These are phyloP conservation scores for Macrotis lagotis DNA, from an alignment of 2,113 vertebrate species.

Conservation along the genomic window DNA sequence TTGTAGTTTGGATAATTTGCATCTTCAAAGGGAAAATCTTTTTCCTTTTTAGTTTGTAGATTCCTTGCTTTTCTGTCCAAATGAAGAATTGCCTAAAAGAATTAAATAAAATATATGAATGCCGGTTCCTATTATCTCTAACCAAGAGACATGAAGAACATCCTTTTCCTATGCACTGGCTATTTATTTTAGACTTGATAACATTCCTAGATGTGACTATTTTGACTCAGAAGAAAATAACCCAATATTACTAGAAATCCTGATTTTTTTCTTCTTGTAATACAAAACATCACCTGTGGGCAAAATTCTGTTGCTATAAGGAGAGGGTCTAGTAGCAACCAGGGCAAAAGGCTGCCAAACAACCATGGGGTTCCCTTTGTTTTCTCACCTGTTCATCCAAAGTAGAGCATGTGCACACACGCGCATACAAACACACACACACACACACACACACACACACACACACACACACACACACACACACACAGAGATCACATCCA, in stretches of 20 bases:
- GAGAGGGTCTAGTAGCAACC: not conserved
- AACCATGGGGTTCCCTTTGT: not conserved
- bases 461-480: no score
- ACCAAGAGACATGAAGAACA: not conserved
- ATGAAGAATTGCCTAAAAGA: conserved; percentile 16
- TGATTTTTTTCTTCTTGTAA: not conserved
- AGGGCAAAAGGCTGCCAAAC: not conserved
- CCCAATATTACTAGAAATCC: not conserved
- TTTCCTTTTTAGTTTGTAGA: not conserved
- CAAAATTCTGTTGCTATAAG: not conserved
- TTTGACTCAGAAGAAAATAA: not conserved
- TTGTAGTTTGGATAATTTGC: not conserved
- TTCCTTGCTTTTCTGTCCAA: not conserved
- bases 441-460: no score
- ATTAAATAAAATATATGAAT: conserved; percentile 3
- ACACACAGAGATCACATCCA: conserved; percentile 18
- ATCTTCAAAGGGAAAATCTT: not conserved
- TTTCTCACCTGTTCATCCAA: not conserved
- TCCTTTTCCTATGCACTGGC: not conserved
- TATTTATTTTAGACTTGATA: not conserved
- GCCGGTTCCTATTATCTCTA: conserved; percentile 18
- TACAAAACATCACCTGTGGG: not conserved
- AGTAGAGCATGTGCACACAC: no score
- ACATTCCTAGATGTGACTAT: not conserved
- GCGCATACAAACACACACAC: no score